A percentile compares a stretch with the other conserved stretches of the same genome.
Conservation (phyloP, 2,113 vertebrate species). For the Hippocampus comes region DNA sequence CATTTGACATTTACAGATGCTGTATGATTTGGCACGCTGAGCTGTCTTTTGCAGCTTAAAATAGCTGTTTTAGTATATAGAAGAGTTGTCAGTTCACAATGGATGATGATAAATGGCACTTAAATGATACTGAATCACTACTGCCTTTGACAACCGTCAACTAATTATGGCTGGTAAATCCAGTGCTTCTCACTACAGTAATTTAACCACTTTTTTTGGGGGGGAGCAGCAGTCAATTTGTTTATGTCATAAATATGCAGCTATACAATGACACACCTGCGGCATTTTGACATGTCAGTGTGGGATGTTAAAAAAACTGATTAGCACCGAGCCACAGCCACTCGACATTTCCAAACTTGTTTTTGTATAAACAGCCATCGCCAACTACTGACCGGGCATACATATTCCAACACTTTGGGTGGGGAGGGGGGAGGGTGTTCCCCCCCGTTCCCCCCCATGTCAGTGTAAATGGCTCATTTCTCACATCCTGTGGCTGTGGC, state of each 20-base stretch:
- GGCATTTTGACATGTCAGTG: neutral
- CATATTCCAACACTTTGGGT: neutral
- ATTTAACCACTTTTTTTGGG: neutral
- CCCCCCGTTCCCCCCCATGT: neutral
- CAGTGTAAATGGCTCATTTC: neutral
- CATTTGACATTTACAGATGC: constrained; percentile 25
- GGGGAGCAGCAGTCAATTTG: no score
- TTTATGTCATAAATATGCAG: no score
- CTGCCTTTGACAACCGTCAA: neutral
- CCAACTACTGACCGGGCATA: neutral
- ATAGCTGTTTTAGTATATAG: constrained; percentile 30
- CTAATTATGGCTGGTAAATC: neutral
- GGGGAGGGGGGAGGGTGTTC: neutral
- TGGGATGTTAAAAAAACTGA: neutral
- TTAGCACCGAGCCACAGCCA: neutral
- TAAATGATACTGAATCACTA: constrained; percentile 1
- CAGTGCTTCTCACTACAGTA: neutral
- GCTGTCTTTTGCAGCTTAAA: constrained; percentile 20
- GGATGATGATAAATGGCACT: neutral
- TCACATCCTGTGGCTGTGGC: constrained; percentile 12
- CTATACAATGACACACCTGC: neutral
- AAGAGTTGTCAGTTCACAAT: constrained; percentile 22
- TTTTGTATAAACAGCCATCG: neutral
- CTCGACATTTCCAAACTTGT: neutral
- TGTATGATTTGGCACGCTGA: constrained; percentile 29